phyloP scores from a whole-genome alignment of 2,888 invertebrate genomes.

The Nysson spinosus region DNA sequence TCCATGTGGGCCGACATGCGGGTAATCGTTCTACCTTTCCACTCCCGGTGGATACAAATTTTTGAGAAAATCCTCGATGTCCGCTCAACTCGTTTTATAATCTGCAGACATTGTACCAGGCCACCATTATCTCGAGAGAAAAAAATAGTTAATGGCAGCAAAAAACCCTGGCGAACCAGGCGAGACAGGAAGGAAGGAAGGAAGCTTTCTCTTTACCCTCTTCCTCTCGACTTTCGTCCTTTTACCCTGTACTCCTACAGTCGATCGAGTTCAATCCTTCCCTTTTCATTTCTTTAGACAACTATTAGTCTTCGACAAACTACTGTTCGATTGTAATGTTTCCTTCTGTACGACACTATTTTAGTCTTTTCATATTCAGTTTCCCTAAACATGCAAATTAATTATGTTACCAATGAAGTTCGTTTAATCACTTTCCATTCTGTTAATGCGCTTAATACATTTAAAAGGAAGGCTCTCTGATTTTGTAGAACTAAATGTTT shows the following conservation, averaged over 20 bases:
- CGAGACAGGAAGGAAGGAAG: conserved; percentile 20
- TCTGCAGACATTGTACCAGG: conserved; percentile 30
- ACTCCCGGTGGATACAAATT: conserved; percentile 39
- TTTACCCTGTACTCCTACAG: conserved; percentile 2
- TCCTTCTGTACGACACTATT: no score
- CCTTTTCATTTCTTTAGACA: background rate
- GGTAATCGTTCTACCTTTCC: conserved; percentile 47
- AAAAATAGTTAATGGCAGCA: conserved; percentile 47
- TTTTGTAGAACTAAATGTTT: no score
- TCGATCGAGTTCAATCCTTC: conserved; percentile 17
- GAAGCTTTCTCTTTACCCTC: conserved; percentile 14
- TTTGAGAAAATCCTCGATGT: conserved; percentile 37
- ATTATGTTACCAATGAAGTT: no score
- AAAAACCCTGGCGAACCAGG: conserved; percentile 25
- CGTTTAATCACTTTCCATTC: no score
- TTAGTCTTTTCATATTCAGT: no score
- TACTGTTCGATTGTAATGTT: background rate
- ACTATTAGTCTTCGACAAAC: conserved; percentile 17
- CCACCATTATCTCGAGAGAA: conserved; percentile 27
- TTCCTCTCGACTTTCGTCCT: conserved; percentile 2
- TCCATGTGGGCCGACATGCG: conserved; percentile 33
- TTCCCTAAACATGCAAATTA: no score
- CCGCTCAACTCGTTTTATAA: conserved; percentile 34
- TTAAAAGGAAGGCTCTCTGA: no score
- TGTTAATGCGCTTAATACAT: no score